Evolutionary conservation across 2,113 vertebrate species (phyloP).

Genomic region (Vidua chalybeata): DNA sequence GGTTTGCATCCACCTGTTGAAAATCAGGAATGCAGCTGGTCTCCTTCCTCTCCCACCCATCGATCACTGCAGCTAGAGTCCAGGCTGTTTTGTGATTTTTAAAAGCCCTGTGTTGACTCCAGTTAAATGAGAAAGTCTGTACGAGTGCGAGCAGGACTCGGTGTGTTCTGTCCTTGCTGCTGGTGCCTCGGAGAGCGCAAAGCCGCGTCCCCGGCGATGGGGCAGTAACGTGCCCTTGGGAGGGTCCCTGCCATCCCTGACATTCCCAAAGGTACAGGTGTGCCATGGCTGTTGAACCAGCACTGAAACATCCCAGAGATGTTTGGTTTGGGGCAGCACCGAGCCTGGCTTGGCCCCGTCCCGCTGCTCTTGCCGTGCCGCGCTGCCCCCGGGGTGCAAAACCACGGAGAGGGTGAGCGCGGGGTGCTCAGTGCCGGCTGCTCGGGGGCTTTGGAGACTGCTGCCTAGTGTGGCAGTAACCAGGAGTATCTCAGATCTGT

Average conservation of each 20-base stretch:
- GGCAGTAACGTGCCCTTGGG: too few relatives aligned
- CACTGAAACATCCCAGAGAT: not conserved
- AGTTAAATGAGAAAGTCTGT: not conserved
- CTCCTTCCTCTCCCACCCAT: not conserved
- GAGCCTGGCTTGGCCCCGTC: not conserved
- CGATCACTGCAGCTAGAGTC: not conserved
- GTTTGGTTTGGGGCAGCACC: not conserved
- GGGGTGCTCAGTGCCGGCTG: not conserved
- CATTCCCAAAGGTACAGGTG: not conserved
- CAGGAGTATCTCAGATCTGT: not conserved
- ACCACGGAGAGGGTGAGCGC: rapidly evolving
- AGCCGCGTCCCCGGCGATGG: not conserved
- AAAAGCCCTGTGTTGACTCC: not conserved
- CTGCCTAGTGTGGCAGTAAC: not conserved
- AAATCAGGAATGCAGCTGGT: rapidly evolving
- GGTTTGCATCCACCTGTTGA: not conserved
- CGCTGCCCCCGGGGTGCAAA: not conserved
- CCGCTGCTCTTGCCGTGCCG: not conserved
- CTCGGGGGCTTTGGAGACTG: not conserved
- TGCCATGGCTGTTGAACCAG: not conserved
- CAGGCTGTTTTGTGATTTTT: not conserved
- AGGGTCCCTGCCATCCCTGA: not conserved
- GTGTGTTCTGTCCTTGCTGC: not conserved
- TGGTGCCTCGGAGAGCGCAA: not conserved
- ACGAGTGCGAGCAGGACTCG: rapidly evolving